A percentile compares a stretch with the other conserved stretches of the same genome.
phyloP scores from a whole-genome alignment of 2,797 vertebrate genomes.

The Dendrocincla tyrannina region DNA sequence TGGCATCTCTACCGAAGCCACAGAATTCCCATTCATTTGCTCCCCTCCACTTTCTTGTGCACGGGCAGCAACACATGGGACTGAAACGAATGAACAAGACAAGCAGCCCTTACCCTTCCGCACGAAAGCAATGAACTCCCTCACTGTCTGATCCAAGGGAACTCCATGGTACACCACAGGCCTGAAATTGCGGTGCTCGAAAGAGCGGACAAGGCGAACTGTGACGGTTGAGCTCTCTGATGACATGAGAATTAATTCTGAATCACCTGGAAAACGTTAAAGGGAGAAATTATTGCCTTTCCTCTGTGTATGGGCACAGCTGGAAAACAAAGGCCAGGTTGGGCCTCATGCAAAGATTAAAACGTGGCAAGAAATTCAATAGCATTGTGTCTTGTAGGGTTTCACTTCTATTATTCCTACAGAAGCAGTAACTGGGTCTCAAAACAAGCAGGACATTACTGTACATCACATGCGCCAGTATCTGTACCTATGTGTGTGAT shows the following conservation, averaged over 20 bases:
- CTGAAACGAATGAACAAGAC: rapidly evolving
- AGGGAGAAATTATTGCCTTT: neutral
- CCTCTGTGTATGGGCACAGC: neutral
- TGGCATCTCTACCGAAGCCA: neutral
- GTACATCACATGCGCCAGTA: neutral
- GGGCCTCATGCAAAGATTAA: neutral
- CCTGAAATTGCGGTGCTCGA: conserved; percentile 90
- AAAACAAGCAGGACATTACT: neutral
- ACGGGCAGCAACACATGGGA: neutral
- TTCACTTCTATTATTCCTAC: neutral
- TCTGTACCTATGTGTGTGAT: neutral
- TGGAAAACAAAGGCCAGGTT: neutral
- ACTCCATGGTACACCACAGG: conserved; percentile 85
- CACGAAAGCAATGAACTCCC: conserved; percentile 83
- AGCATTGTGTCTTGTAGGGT: neutral
- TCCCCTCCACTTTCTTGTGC: neutral
- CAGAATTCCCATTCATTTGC: neutral
- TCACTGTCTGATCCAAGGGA: conserved; percentile 82
- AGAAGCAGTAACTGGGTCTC: neutral
- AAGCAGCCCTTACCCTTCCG: conserved; percentile 75
- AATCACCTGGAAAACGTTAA: conserved; percentile 6
- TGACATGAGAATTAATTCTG: conserved; percentile 65
- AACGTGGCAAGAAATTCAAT: neutral
- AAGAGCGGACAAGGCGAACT: conserved; percentile 90
- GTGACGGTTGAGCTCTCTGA: conserved; percentile 80